Conservation (phyloP, 2,113 vertebrate species). For the Bos javanicus region DNA sequence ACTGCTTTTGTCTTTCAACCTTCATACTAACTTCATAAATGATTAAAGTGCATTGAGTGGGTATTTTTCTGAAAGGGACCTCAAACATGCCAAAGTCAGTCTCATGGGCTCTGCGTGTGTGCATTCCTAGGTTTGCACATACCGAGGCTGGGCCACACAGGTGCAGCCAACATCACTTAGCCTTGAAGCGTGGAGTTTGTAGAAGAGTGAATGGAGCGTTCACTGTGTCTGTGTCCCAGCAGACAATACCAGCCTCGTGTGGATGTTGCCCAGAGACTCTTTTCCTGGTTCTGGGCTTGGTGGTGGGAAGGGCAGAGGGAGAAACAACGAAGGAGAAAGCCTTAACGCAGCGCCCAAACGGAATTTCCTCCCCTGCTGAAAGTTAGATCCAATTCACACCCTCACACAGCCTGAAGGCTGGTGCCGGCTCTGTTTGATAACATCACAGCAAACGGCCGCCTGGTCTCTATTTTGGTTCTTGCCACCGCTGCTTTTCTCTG, state of each 20-base stretch:
- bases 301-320: neutral
- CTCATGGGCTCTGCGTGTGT: fast-evolving
- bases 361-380: neutral
- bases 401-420: neutral
- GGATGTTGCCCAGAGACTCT: neutral
- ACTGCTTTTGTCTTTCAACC: neutral
- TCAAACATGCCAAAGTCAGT: neutral
- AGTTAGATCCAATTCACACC: slow-evolving; percentile 29
- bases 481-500: slow-evolving; percentile 46
- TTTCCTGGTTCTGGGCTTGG: neutral
- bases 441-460: neutral
- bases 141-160: neutral
- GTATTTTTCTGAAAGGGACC: neutral
- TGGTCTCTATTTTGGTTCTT: slow-evolving; percentile 49
- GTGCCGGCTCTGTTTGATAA: slow-evolving; percentile 56
- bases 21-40: neutral
- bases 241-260: neutral
- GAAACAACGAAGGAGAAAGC: neutral
- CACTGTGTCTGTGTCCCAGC: neutral
- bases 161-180: neutral
- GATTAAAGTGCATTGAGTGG: neutral
- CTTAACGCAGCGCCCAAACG: neutral
- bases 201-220: neutral
- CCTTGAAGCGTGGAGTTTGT: neutral
- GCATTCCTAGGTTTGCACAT: neutral